phyloP scores from a whole-genome alignment of 2,113 vertebrate genomes.

The Elgaria multicarinata region DNA sequence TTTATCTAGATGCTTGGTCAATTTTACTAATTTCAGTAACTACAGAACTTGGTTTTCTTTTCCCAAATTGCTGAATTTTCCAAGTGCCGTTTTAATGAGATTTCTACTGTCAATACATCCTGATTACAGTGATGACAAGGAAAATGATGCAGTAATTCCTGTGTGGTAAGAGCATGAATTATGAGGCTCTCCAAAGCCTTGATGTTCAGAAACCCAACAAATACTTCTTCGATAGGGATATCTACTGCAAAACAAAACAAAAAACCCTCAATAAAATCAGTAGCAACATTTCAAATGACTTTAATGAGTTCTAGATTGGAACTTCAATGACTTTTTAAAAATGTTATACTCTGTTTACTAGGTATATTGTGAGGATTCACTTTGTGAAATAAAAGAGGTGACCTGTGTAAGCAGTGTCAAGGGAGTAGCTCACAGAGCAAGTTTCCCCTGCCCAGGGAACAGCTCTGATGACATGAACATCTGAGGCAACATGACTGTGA shows the following conservation, averaged over 20 bases:
- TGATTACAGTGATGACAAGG: not conserved
- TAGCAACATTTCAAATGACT: not conserved
- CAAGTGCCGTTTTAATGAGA: not conserved
- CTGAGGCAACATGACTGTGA: not conserved
- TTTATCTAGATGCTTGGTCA: not conserved
- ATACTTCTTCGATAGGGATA: not conserved
- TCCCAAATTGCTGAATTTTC: not conserved
- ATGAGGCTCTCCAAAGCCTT: not conserved
- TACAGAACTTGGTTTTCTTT: accelerated
- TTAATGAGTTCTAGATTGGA: not conserved
- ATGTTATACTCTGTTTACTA: not conserved
- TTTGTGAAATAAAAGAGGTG: not conserved
- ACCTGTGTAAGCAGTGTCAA: not conserved
- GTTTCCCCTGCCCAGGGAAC: not conserved
- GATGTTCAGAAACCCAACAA: not conserved
- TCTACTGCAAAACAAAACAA: not conserved
- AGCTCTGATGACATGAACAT: not conserved
- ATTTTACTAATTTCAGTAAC: not conserved
- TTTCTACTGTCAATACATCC: not conserved
- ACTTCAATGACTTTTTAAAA: not conserved
- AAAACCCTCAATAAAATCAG: not conserved
- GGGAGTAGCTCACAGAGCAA: not conserved
- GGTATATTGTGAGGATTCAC: not conserved
- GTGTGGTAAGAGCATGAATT: not conserved
- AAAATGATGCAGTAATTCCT: not conserved